Evolutionary conservation across 1,140 invertebrate species (phyloP).

Genomic region (Drosophila pseudoananassae): DNA sequence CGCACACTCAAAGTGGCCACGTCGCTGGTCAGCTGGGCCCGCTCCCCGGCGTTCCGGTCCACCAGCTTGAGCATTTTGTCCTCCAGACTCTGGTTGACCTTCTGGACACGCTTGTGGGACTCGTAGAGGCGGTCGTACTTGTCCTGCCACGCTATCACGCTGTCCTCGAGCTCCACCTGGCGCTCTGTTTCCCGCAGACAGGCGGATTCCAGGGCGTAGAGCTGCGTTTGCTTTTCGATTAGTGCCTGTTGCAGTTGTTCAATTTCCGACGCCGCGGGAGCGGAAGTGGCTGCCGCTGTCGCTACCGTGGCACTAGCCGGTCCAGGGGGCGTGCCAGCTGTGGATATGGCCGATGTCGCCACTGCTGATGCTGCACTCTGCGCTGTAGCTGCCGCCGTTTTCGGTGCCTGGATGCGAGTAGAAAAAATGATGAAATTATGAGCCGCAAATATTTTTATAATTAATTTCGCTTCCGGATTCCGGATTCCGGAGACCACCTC

Average conservation of each 20-base stretch:
- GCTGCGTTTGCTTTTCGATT: slow-evolving; percentile 91
- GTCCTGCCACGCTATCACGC: slow-evolving; percentile 94
- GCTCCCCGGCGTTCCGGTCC: slow-evolving; percentile 96
- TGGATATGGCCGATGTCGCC: slow-evolving; percentile 6
- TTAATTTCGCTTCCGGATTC: slow-evolving; percentile 76
- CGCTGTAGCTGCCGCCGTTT: slow-evolving; percentile 42
- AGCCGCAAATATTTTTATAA: slow-evolving; percentile 63
- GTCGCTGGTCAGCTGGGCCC: slow-evolving; percentile 93
- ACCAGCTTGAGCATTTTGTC: slow-evolving; percentile 97
- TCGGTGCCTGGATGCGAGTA: slow-evolving; percentile 62
- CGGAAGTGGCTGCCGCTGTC: slow-evolving; percentile 4
- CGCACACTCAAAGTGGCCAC: slow-evolving; percentile 93
- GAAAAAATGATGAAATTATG: slow-evolving; percentile 49
- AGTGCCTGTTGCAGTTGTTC: slow-evolving; percentile 93
- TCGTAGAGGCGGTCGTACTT: slow-evolving; percentile 97
- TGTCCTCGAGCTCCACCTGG: slow-evolving; percentile 92
- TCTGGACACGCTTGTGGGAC: slow-evolving; percentile 96
- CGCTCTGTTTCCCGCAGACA: slow-evolving; percentile 92
- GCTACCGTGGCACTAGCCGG: slow-evolving; percentile 9
- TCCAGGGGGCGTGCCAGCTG: neutral
- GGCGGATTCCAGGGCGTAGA: slow-evolving; percentile 93
- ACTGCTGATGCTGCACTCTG: slow-evolving; percentile 9
- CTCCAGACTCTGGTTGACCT: slow-evolving; percentile 97
- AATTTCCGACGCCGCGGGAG: slow-evolving; percentile 87
- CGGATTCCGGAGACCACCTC: slow-evolving; percentile 29